phyloP scores from a whole-genome alignment of 2,888 invertebrate species.

The Oscheius myriophilus region DNA sequence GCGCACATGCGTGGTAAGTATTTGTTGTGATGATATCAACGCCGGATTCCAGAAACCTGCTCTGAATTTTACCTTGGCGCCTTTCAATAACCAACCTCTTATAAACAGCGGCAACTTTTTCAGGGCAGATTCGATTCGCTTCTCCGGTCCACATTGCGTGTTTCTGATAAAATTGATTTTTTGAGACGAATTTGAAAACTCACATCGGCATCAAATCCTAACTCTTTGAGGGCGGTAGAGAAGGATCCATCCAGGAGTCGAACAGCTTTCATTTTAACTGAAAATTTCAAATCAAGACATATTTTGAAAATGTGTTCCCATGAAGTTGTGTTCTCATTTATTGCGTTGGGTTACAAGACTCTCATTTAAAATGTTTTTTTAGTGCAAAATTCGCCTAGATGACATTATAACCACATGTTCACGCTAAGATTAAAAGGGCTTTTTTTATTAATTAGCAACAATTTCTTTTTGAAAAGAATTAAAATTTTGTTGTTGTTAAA shows the following conservation, averaged over 20 bases:
- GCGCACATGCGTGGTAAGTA: slow-evolving; percentile 10
- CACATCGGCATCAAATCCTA: slow-evolving; percentile 21
- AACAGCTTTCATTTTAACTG: not conserved
- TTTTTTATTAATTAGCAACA: too few relatives aligned
- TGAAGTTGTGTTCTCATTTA: too few relatives aligned
- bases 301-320: too few relatives aligned
- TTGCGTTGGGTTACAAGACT: too few relatives aligned
- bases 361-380: too few relatives aligned
- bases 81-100: not conserved
- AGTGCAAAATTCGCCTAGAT: too few relatives aligned
- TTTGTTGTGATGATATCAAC: slow-evolving; percentile 25
- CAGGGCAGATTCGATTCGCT: slow-evolving; percentile 9
- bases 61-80: not conserved
- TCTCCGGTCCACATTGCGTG: slow-evolving; percentile 17
- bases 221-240: slow-evolving; percentile 11
- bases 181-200: not conserved
- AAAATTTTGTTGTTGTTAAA: too few relatives aligned
- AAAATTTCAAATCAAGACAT: too few relatives aligned
- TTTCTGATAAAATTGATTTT: slow-evolving; percentile 5
- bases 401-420: too few relatives aligned
- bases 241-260: slow-evolving; percentile 21
- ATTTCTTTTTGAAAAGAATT: too few relatives aligned
- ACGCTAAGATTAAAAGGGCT: too few relatives aligned
- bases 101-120: slow-evolving; percentile 10
- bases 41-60: slow-evolving; percentile 11